Base-by-base conservation (phyloP, 2,113 vertebrate genomes). In the Speoplatyrhinus poulsoni region DNA sequence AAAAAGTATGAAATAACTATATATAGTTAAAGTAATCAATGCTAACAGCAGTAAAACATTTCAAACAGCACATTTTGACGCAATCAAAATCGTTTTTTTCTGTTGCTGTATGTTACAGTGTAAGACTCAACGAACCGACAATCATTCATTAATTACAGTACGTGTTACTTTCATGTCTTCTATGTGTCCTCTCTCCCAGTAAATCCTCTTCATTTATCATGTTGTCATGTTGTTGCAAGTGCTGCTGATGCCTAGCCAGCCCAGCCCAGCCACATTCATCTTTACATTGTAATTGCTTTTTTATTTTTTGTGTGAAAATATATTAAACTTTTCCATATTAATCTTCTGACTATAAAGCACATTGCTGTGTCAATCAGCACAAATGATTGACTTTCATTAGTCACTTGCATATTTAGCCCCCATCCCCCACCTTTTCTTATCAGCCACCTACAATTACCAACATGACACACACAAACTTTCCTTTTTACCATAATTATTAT, bases 401-500 rank as follows among this genome's bases (percentile, higher is more conserved):
- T 19, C 19, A 19, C 53, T 65, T 17, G 50, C 32, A 63, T 57
- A 26, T 26, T 26, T 26, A 46, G 64, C 53, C 57, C 17, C 61
- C 36, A n/a, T 65, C 46, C 62, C 46, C 46, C 26, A 58, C 46
- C 49, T 6, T 41, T 41, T 41, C 36, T 41, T 41, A 41, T 41
- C 36, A 41, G 36, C 36, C 36, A 41, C 36, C 36, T 41, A 41
- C 36, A 41, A 47, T 70, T 48, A 32, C 41, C 50, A 52, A 12
- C 11, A 9, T 12, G 10, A 15, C 50, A 52, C 50, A 26, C 55
- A 57, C 46, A 60, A 46, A 59, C 12, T 57, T 16, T 9, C 13
- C 65, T 73, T 69, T 46, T 3, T 4, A 59, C 15, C 47, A 33
- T 82, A 73, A 82, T 84, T 76, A 81, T 77, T 73, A 63, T 78